These are phyloP conservation scores for Euura saliciscinereae DNA, from an alignment of 1,140 invertebrate species.

Conservation along the genomic window DNA sequence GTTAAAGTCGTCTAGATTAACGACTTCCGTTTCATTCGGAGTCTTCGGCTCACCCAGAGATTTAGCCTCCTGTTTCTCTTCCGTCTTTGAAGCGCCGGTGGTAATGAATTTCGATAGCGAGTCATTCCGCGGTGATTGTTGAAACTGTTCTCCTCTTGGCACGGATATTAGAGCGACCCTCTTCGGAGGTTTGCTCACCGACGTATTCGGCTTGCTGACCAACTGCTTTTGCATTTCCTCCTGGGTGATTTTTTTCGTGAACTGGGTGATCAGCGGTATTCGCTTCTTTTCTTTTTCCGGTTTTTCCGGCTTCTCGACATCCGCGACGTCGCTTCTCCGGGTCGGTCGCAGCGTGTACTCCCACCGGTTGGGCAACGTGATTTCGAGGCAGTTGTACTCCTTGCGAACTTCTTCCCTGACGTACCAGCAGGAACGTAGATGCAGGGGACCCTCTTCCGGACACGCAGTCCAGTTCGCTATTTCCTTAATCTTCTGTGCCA, in stretches of 20 bases:
- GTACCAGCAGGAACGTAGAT: constrained; percentile 71
- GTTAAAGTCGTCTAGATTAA: neutral
- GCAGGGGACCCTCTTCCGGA: constrained; percentile 62
- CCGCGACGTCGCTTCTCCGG: constrained; percentile 24
- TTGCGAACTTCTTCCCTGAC: constrained; percentile 65
- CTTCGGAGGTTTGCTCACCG: constrained; percentile 40
- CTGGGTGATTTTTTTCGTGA: constrained; percentile 61
- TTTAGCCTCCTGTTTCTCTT: neutral
- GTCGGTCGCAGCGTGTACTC: constrained; percentile 57
- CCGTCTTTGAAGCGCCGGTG: neutral
- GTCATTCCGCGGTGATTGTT: constrained; percentile 30
- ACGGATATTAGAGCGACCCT: constrained; percentile 48
- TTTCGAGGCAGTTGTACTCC: constrained; percentile 62
- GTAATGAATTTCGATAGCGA: neutral
- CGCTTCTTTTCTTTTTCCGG: constrained; percentile 55
- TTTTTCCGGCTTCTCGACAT: constrained; percentile 32
- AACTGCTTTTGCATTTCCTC: constrained; percentile 59
- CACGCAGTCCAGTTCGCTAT: constrained; percentile 66
- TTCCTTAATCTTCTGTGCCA: constrained; percentile 65
- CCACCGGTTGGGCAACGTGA: constrained; percentile 65
- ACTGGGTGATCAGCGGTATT: constrained; percentile 62
- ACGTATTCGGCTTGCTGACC: constrained; percentile 20
- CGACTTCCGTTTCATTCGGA: neutral
- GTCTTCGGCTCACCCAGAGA: neutral
- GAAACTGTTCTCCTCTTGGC: constrained; percentile 38